phyloP scores from a whole-genome alignment of 1,140 invertebrate species.

The Euwallacea fornicatus region DNA sequence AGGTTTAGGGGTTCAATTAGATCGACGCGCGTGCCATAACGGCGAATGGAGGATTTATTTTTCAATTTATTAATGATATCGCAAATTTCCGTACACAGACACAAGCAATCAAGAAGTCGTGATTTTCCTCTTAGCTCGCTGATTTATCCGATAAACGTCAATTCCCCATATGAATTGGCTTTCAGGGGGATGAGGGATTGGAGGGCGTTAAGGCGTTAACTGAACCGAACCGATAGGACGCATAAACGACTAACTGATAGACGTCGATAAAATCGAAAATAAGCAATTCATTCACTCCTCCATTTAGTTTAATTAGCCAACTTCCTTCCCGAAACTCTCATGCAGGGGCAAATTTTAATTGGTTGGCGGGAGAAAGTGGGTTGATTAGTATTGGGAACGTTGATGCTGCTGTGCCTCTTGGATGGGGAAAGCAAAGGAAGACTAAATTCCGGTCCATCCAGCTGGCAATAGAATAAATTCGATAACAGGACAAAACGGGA shows the following conservation, averaged over 20 bases:
- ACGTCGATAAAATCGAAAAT: constrained; percentile 22
- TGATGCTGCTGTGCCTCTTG: too few species aligned
- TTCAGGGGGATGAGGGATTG: constrained; percentile 20
- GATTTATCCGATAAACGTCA: neutral
- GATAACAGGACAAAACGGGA: constrained; percentile 30
- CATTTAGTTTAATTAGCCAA: constrained; percentile 26
- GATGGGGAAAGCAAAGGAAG: too few species aligned
- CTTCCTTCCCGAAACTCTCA: neutral
- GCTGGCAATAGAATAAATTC: constrained; percentile 30
- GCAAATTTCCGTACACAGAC: too few species aligned
- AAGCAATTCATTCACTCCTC: constrained; percentile 9
- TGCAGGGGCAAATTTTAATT: too few species aligned
- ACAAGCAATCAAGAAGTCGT: too few species aligned
- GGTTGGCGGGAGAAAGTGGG: too few species aligned
- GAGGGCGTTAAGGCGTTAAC: constrained; percentile 30
- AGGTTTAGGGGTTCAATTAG: too few species aligned
- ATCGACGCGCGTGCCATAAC: too few species aligned
- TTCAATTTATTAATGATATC: too few species aligned
- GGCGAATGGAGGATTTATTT: too few species aligned
- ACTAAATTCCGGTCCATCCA: neutral
- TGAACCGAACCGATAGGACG: constrained; percentile 5
- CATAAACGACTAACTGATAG: constrained; percentile 10
- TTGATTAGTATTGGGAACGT: too few species aligned
- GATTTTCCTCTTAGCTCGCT: too few species aligned
- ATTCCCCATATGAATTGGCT: neutral